Conservation (phyloP, 2,113 vertebrate species). For the Clarias gariepinus region DNA sequence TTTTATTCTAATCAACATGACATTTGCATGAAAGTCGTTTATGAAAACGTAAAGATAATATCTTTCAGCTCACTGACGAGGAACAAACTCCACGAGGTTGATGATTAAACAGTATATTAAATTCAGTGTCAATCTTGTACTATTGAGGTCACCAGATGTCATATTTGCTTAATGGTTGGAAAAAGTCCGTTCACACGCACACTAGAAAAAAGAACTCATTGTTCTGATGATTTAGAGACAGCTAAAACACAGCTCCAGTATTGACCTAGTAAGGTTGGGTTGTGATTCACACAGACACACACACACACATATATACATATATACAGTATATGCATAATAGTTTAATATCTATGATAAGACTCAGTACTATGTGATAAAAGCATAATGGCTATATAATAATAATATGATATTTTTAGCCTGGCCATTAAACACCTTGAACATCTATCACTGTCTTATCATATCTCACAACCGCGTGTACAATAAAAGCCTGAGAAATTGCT, state of each 20-base stretch:
- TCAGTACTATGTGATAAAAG: neutral
- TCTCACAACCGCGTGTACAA: too few relatives aligned
- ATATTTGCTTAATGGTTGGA: constrained; percentile 38
- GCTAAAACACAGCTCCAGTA: neutral
- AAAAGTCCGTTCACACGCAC: constrained; percentile 34
- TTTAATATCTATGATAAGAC: neutral
- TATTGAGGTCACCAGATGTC: constrained; percentile 48
- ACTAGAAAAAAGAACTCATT: constrained; percentile 6
- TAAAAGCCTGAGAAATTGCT: neutral
- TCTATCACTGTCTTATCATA: neutral
- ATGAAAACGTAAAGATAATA: neutral
- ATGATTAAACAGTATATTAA: constrained; percentile 28
- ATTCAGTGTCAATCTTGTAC: constrained; percentile 34
- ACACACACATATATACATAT: too few relatives aligned
- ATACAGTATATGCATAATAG: neutral
- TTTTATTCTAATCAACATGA: neutral
- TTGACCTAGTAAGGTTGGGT: neutral
- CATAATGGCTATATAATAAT: neutral
- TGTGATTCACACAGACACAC: neutral
- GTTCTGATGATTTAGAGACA: neutral
- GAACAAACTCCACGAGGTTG: neutral
- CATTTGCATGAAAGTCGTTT: constrained; percentile 4
- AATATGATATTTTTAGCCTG: neutral
- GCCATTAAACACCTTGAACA: neutral
- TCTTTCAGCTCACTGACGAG: neutral